These are phyloP conservation scores for Drosophila albomicans DNA, from an alignment of 1,140 invertebrate genomes.

Conservation along the genomic window DNA sequence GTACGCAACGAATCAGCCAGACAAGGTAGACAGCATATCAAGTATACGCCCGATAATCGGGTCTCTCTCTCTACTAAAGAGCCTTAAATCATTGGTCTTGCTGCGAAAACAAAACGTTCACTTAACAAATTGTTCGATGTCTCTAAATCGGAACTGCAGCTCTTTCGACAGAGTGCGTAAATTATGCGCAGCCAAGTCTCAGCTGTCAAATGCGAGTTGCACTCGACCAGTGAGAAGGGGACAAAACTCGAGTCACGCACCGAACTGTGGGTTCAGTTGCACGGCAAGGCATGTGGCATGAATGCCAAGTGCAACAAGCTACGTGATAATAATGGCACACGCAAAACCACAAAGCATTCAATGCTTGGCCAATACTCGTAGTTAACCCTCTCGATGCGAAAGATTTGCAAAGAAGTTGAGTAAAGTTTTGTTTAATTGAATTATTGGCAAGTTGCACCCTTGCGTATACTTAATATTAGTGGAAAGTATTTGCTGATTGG, in stretches of 20 bases:
- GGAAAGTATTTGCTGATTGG: background rate
- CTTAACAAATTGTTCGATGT: slow-evolving; percentile 3
- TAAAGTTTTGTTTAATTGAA: slow-evolving; percentile 16
- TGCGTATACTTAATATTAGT: slow-evolving; percentile 5
- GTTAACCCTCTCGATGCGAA: slow-evolving; percentile 20
- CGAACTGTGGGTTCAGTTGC: slow-evolving; percentile 4
- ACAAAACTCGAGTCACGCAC: slow-evolving; percentile 38
- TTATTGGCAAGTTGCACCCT: slow-evolving; percentile 5
- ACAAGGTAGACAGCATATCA: too few species aligned
- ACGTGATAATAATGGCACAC: slow-evolving; percentile 71
- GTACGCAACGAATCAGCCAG: too few species aligned
- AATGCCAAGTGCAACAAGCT: slow-evolving; percentile 54
- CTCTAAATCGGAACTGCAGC: slow-evolving; percentile 6
- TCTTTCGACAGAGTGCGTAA: slow-evolving; percentile 4
- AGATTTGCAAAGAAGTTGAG: slow-evolving; percentile 14
- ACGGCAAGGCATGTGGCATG: slow-evolving; percentile 52
- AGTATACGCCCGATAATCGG: too few species aligned
- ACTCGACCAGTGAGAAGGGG: slow-evolving; percentile 2
- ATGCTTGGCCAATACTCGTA: background rate
- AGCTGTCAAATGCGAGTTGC: slow-evolving; percentile 50
- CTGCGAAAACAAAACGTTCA: slow-evolving; percentile 26
- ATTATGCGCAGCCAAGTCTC: slow-evolving; percentile 27
- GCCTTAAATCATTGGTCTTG: background rate
- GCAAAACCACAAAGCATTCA: slow-evolving; percentile 2
- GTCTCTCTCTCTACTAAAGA: too few species aligned